phyloP scores from a whole-genome alignment of 2,888 invertebrate species.

The Ormyrus rosae region DNA sequence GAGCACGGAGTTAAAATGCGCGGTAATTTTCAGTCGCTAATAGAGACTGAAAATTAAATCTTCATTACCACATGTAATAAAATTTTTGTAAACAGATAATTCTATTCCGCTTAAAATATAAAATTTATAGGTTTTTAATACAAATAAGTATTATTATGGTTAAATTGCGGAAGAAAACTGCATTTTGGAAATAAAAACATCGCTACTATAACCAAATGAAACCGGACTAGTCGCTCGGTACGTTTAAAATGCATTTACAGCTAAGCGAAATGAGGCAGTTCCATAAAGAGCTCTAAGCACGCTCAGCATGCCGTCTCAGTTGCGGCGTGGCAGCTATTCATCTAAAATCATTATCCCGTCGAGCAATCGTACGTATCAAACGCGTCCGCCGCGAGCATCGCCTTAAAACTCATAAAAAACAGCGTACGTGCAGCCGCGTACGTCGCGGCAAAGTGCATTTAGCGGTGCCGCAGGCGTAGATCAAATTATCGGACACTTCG shows the following conservation, averaged over 20 bases:
- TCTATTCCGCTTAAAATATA: neutral
- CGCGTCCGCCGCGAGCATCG: neutral
- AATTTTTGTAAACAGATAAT: neutral
- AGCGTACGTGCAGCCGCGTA: neutral
- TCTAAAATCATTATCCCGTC: conserved; percentile 35
- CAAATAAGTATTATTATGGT: too few species aligned
- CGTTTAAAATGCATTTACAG: neutral
- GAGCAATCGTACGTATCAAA: neutral
- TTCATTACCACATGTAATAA: neutral
- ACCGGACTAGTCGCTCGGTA: too few species aligned
- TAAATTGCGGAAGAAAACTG: too few species aligned
- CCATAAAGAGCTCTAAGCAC: conserved; percentile 6
- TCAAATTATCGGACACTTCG: conserved; percentile 61
- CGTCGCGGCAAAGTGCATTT: conserved; percentile 24
- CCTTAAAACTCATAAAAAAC: neutral
- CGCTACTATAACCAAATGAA: too few species aligned
- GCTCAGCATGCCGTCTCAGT: neutral
- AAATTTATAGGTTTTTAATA: too few species aligned
- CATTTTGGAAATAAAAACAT: too few species aligned
- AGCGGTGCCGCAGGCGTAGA: conserved; percentile 57
- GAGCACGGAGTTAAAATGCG: neutral
- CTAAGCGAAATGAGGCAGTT: neutral
- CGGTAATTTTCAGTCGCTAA: neutral
- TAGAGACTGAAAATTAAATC: neutral
- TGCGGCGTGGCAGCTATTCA: neutral